phyloP scores from a whole-genome alignment of 2,113 vertebrate genomes.

The Ailuropoda melanoleuca region DNA sequence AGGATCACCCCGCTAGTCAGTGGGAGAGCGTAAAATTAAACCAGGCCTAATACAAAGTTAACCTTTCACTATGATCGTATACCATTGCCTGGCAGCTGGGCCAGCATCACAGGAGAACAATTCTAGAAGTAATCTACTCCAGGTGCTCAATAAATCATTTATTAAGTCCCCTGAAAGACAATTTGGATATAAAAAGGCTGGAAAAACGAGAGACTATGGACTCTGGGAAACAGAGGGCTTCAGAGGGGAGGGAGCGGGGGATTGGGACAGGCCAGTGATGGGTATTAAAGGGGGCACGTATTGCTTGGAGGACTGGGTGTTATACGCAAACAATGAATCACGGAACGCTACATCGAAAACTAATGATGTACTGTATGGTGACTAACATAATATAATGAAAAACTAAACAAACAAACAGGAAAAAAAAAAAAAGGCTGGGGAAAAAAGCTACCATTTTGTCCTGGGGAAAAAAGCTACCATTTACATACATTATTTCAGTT shows the following conservation, averaged over 20 bases:
- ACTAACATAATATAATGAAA: too few relatives aligned
- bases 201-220: neutral
- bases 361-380: too few relatives aligned
- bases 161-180: neutral
- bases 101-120: neutral
- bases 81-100: neutral
- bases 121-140: neutral
- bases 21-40: neutral
- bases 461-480: neutral
- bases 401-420: too few relatives aligned
- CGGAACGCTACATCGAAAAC: too few relatives aligned
- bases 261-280: too few relatives aligned
- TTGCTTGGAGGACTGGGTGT: too few relatives aligned
- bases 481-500: conserved; percentile 13
- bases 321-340: too few relatives aligned
- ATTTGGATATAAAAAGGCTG: neutral
- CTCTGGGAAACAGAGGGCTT: too few relatives aligned
- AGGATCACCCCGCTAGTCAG: neutral
- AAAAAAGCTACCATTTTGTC: conserved; percentile 25
- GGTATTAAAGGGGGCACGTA: too few relatives aligned
- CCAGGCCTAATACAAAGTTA: neutral
- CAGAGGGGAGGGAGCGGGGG: too few relatives aligned
- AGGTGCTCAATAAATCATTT: neutral
- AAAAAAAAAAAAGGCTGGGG: neutral
- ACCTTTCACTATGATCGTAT: neutral